These are phyloP conservation scores for Malacoctenus gilli DNA, from an alignment of 2,797 vertebrate species.

Conservation along the genomic window DNA sequence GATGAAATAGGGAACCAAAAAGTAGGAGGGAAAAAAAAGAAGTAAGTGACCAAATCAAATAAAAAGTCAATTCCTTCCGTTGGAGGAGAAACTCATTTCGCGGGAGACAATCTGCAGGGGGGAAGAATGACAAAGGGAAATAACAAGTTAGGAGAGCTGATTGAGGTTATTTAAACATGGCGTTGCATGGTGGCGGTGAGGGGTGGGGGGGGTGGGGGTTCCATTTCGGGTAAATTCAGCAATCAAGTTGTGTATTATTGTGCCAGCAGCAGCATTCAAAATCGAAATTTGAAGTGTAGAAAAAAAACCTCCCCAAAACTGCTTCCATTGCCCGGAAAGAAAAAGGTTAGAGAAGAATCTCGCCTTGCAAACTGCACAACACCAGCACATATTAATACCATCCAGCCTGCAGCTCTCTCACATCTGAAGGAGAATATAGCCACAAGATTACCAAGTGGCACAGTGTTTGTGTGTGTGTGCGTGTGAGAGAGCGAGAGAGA, in stretches of 20 bases:
- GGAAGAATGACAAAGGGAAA: conserved; percentile 6
- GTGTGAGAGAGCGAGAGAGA: background rate
- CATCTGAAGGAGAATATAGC: conserved; percentile 26
- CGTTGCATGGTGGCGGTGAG: too few relatives aligned
- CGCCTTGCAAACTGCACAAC: conserved; percentile 4
- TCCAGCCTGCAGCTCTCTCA: conserved; percentile 13
- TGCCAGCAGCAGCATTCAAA: background rate
- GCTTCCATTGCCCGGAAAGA: background rate
- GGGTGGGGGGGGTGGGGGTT: background rate
- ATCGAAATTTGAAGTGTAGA: background rate
- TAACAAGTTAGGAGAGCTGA: background rate
- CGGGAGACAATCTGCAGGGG: background rate
- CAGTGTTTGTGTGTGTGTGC: conserved; percentile 13
- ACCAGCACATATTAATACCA: conserved; percentile 14
- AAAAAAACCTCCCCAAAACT: background rate
- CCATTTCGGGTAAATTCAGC: background rate
- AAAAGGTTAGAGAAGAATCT: conserved; percentile 10
- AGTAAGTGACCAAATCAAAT: conserved; percentile 24
- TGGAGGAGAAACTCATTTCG: background rate
- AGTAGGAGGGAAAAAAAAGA: background rate
- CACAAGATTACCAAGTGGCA: conserved; percentile 6
- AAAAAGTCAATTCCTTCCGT: conserved; percentile 20
- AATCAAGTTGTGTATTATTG: background rate
- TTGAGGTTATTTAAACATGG: background rate
- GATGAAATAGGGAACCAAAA: conserved; percentile 18